Conservation (phyloP, 2,797 vertebrate species). For the Percopsis omiscomaycus region DNA sequence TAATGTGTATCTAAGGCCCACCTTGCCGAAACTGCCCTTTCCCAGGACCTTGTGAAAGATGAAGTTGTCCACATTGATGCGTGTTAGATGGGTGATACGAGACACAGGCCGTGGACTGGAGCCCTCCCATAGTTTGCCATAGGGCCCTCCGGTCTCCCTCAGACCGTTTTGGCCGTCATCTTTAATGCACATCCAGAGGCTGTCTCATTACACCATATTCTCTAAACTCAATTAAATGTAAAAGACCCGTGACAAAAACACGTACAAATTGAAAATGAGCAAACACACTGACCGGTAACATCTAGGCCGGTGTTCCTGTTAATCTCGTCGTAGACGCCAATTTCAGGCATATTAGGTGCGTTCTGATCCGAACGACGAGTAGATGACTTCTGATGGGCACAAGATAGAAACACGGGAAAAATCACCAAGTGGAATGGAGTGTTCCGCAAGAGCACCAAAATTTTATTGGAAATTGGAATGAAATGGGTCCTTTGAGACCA, state of each 20-base stretch:
- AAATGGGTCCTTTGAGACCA: too few species aligned
- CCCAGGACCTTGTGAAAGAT: constrained; percentile 93
- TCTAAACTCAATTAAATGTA: not conserved
- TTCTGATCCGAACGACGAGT: constrained; percentile 83
- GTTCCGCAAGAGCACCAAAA: not conserved
- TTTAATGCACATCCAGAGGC: not conserved
- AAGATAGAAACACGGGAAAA: constrained; percentile 12
- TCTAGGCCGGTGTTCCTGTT: constrained; percentile 77
- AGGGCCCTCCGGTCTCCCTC: constrained; percentile 59
- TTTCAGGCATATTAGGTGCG: constrained; percentile 60
- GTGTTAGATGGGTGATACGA: constrained; percentile 76
- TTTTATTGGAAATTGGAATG: too few species aligned
- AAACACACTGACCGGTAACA: constrained; percentile 58
- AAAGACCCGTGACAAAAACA: not conserved
- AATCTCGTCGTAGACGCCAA: constrained; percentile 90
- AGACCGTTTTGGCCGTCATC: not conserved
- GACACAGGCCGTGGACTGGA: constrained; percentile 65
- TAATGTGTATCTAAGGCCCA: constrained; percentile 49
- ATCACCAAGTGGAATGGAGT: not conserved
- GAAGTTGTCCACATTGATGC: constrained; percentile 87
- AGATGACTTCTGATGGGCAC: constrained; percentile 78
- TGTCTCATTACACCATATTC: not conserved
- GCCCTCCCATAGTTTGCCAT: constrained; percentile 89
- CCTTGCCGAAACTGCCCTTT: constrained; percentile 99
- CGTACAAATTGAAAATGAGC: not conserved